phyloP scores from a whole-genome alignment of 2,888 invertebrate species.

The Hypomecis atomaria region DNA sequence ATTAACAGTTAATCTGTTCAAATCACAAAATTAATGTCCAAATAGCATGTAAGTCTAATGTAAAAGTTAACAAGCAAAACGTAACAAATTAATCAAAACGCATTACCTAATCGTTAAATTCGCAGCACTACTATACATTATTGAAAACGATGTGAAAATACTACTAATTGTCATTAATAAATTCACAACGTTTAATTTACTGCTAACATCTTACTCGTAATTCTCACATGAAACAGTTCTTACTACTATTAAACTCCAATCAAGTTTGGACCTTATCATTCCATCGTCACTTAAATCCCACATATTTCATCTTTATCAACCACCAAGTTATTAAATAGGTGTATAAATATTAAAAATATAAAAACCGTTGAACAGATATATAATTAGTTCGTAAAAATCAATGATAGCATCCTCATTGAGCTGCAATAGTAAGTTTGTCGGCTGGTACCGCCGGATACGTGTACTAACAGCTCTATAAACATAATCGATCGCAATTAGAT shows the following conservation, averaged over 20 bases:
- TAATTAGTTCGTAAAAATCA: not conserved
- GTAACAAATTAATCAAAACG: too few species aligned
- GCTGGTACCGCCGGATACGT: slow-evolving; percentile 29
- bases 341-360: not conserved
- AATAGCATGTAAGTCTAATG: too few species aligned
- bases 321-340: not conserved
- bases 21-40: too few species aligned
- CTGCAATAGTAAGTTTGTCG: not conserved
- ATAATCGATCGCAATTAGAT: slow-evolving; percentile 78
- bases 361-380: not conserved
- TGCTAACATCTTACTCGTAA: slow-evolving; percentile 10
- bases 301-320: slow-evolving; percentile 23
- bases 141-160: too few species aligned
- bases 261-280: slow-evolving; percentile 32
- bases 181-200: not conserved
- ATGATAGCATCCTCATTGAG: not conserved
- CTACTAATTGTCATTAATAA: not conserved
- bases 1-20: too few species aligned
- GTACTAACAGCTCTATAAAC: slow-evolving; percentile 61
- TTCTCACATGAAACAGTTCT: slow-evolving; percentile 18
- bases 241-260: slow-evolving; percentile 29
- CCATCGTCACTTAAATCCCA: slow-evolving; percentile 27
- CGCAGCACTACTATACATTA: too few species aligned
- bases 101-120: too few species aligned
- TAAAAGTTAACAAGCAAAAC: too few species aligned